Percentiles rank a stretch among this genome's conserved stretches.
Conservation (phyloP, 2,888 invertebrate genomes). For the Ormyrus pomaceus region DNA sequence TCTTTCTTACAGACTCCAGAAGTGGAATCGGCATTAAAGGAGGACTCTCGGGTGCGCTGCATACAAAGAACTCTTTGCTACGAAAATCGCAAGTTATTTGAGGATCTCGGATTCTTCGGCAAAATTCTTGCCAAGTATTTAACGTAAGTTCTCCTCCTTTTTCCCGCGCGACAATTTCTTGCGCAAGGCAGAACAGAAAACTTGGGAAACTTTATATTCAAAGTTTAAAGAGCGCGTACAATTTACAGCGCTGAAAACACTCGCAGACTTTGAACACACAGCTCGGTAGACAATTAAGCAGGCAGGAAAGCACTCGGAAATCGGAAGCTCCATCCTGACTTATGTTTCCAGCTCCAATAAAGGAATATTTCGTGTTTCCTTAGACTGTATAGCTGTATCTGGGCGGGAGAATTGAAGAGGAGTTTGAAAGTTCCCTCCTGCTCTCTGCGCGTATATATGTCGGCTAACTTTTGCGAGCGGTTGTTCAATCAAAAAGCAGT, state of each 20-base stretch:
- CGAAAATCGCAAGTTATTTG: conserved; percentile 67
- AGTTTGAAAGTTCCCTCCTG: not conserved
- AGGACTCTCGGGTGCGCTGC: conserved; percentile 69
- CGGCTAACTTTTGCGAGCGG: conserved; percentile 1
- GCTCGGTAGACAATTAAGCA: conserved; percentile 22
- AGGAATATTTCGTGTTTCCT: not conserved
- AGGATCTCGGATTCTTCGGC: conserved; percentile 67
- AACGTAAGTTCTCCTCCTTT: conserved; percentile 64
- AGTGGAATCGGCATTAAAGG: conserved; percentile 66
- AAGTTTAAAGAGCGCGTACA: not conserved
- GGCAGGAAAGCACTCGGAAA: no score
- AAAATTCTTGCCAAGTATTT: conserved; percentile 68
- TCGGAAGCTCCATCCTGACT: not conserved
- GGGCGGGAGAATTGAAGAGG: no score
- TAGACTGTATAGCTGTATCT: no score
- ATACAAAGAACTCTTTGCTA: conserved; percentile 71
- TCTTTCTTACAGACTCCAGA: conserved; percentile 65
- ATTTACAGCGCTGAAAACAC: not conserved
- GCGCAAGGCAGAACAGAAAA: not conserved
- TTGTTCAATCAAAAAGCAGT: not conserved
- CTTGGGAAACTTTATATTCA: not conserved
- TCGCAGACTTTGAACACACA: not conserved
- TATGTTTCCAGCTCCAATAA: conserved; percentile 14
- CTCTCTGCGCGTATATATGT: no score
- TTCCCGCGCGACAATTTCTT: not conserved